Base-by-base conservation (phyloP, 2,888 invertebrate genomes). In the Machimus rusticus region DNA sequence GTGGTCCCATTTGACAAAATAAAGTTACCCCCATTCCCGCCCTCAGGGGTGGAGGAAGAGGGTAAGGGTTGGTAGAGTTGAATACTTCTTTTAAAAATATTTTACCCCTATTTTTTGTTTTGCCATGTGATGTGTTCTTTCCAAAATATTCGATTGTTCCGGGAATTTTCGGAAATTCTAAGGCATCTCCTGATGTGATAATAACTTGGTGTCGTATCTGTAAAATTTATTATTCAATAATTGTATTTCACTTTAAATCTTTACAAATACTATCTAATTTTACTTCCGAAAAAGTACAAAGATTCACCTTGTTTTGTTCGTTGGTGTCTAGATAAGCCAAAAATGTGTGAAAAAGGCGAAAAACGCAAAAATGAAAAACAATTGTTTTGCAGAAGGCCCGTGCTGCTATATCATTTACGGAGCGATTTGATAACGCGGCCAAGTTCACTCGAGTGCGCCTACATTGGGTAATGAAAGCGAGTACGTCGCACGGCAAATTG, bases 371-470 rank as follows among this genome's bases (percentile, higher is more conserved):
- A 2, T 19, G 5, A 66, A 51, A 51, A 51, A 2, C 66, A 28
- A 66, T 66, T 66, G 66, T 66, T 66, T 66, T 66, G 6, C 19
- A 66, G 12, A 66, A 66, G 28, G 12, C 66, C 66, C 66, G 28
- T 66, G 28, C 66, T 23, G 23, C 66, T 9, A 66, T 66, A 51
- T 79, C 43, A 43, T 43, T 43, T 46, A 19, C n/a, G 23, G 46
- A 31, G 43, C 16, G 43, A 46, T 51, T 51, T 51, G 79, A 79
- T 79, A 79, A 79, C 28, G 79, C 79, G 79, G 79, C 51, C 79
- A 79, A 79, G 79, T 79, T 79, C 79, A 79, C n/a, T 79, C 16
- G 79, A 79, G 66, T 23, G 66, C 51, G 51, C 28, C 51, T 79
- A 79, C 51, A 34, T 79, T 78, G 66, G 66, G 28, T 66, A 66